Evolutionary conservation across 2,888 invertebrate genomes (phyloP).

Genomic region (Coecobrya sp.): DNA sequence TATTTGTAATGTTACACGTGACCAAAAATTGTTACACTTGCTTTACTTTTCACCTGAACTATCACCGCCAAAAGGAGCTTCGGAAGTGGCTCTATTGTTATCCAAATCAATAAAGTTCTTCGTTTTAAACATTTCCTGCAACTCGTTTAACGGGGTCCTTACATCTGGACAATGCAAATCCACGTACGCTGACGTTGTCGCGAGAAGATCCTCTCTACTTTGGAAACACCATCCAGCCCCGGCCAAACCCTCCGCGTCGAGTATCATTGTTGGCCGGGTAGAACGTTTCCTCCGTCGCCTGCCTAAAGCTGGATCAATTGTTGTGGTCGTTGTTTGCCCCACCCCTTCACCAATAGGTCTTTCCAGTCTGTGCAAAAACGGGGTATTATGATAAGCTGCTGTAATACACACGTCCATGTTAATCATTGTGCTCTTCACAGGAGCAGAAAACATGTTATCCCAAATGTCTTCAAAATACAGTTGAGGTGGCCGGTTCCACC

Average conservation of each 20-base stretch:
- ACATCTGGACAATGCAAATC: constrained; percentile 41
- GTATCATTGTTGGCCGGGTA: constrained; percentile 38
- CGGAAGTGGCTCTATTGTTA: neutral
- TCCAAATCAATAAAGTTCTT: constrained; percentile 2
- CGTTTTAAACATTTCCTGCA: neutral
- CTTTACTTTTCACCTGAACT: too few relatives aligned
- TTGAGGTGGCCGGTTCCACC: constrained; percentile 79
- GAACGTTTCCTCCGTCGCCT: neutral
- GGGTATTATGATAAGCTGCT: constrained; percentile 81
- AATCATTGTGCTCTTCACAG: constrained; percentile 71
- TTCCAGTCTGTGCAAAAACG: constrained; percentile 82
- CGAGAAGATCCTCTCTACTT: constrained; percentile 38
- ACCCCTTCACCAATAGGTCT: constrained; percentile 44
- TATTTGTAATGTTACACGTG: too few relatives aligned
- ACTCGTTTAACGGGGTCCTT: neutral
- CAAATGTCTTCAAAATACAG: constrained; percentile 78
- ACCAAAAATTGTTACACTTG: too few relatives aligned
- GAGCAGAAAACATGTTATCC: constrained; percentile 81
- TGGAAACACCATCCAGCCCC: constrained; percentile 82
- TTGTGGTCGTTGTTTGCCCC: neutral
- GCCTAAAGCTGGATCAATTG: neutral
- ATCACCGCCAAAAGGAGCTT: too few relatives aligned
- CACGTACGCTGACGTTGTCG: constrained; percentile 61
- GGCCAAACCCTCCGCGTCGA: constrained; percentile 61
- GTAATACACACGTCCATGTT: constrained; percentile 82